Evolutionary conservation across 1,140 invertebrate species (phyloP), one percentile per base, ranked within the genome.

Genomic region (Gonatopus flavifemur): DNA sequence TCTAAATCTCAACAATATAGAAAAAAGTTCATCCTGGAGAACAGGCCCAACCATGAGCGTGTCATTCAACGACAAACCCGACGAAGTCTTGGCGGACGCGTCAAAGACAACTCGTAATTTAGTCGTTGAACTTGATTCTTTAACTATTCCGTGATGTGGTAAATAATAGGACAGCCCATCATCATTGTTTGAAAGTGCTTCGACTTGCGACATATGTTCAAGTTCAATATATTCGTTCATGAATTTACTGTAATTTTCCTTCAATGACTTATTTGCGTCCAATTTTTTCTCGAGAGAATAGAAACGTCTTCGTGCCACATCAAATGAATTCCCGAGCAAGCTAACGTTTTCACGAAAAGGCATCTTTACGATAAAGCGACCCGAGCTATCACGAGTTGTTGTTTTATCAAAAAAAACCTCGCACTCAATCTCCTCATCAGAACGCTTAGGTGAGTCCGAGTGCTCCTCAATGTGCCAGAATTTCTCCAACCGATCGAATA

Each of bases 141-240:
- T 33, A 13, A 33, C 5, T n/a, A 39, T 31, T 3, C 16, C 22
- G 13, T 48, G 46, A 18, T 48, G 36, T 2, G 46, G 46, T 25
- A 39, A 7, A 32, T 35, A 51, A 13, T 44, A 21, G 9, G 40
- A 20, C 35, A 44, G 32, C 19, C 1, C 0, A 38, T 41, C 2
- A 9, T 39, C 30, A 4, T 36, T 45, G 18, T 41, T 20, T 24
- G 15, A 24, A n/a, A 49, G 10, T 5, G 21, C 28, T 16, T n/a
- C n/a, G n/a, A n/a, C n/a, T n/a, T n/a, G n/a, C 1, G 55, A 51
- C 67, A 69, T 72, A 40, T 69, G 59, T 2, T 54, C 52, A 8
- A 65, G 40, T 3, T 48, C 2, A 19, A 57, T n/a, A 36, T 67
- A 69, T 42, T 73, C 62, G n/a, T 56, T 16, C 55, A 75, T 57